Evolutionary conservation across 2,797 vertebrate genomes (phyloP).

Genomic region (Echeneis naucrates): DNA sequence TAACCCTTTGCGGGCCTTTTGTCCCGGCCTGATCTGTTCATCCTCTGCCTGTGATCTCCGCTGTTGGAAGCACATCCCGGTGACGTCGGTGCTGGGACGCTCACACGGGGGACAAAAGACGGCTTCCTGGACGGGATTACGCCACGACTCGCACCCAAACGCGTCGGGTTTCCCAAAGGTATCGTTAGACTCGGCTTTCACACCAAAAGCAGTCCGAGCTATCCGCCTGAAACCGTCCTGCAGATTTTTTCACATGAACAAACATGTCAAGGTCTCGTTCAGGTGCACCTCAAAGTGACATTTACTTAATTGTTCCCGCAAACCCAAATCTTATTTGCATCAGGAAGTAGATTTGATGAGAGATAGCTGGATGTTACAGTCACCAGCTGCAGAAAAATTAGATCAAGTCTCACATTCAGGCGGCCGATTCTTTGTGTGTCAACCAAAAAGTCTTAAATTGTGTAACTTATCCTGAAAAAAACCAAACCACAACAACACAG

Average conservation of each 20-base stretch:
- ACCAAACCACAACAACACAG: no score
- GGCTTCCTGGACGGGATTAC: slow-evolving; percentile 56
- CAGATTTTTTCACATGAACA: background rate
- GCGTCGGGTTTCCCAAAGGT: slow-evolving; percentile 43
- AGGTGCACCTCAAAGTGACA: background rate
- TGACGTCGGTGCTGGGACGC: slow-evolving; percentile 31
- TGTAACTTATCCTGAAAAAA: no score
- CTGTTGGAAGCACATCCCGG: slow-evolving; percentile 53
- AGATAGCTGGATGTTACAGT: background rate
- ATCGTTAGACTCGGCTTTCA: slow-evolving; percentile 49
- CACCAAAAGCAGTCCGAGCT: background rate
- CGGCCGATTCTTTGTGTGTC: no score
- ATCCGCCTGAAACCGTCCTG: slow-evolving; percentile 3
- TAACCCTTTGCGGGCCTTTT: slow-evolving; percentile 62
- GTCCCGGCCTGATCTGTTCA: slow-evolving; percentile 54
- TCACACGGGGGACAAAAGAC: slow-evolving; percentile 44
- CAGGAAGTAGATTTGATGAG: no score
- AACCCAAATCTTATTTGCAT: no score
- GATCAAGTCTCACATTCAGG: background rate
- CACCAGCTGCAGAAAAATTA: no score
- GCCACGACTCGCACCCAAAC: slow-evolving; percentile 20
- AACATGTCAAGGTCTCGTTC: no score
- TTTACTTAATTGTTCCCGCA: no score
- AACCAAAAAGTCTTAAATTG: no score
- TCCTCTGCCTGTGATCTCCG: slow-evolving; percentile 63